These are phyloP conservation scores for Suillia variegata DNA, from an alignment of 2,888 invertebrate species.

Conservation along the genomic window DNA sequence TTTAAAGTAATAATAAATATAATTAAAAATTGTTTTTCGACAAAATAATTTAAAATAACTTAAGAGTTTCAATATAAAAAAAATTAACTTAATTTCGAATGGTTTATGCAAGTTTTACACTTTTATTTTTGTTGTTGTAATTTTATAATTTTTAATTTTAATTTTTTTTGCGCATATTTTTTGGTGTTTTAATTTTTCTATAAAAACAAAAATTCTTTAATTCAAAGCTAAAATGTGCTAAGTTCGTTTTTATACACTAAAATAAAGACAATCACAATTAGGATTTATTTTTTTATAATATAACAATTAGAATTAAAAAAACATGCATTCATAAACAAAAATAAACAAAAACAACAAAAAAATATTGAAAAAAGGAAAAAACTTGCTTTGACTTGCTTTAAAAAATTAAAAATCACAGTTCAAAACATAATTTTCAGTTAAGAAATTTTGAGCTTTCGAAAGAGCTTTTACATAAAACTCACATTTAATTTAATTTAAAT, in stretches of 20 bases:
- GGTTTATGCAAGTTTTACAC: slow-evolving; percentile 59
- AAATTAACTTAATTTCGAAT: slow-evolving; percentile 45
- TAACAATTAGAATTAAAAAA: slow-evolving; percentile 6
- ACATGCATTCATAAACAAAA: background rate
- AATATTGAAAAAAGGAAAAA: slow-evolving; percentile 15
- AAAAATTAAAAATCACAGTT: no score
- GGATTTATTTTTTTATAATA: slow-evolving; percentile 1
- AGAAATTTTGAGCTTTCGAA: no score
- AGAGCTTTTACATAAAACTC: no score
- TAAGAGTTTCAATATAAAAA: slow-evolving; percentile 22
- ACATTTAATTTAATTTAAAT: background rate
- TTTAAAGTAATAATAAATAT: slow-evolving; percentile 19
- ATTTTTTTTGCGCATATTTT: slow-evolving; percentile 52
- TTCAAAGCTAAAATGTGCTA: no score
- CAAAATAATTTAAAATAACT: slow-evolving; percentile 14
- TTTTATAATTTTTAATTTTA: slow-evolving; percentile 16
- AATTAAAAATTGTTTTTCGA: slow-evolving; percentile 22
- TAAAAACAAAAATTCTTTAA: no score
- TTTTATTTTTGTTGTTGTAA: slow-evolving; percentile 25
- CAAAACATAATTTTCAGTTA: no score
- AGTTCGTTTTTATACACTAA: no score
- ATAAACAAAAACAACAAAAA: slow-evolving; percentile 17
- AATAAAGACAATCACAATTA: no score
- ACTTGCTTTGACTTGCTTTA: slow-evolving; percentile 8
- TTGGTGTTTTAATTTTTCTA: slow-evolving; percentile 32